A percentile compares a stretch with the other conserved stretches of the same genome.
These are phyloP conservation scores for Cyphomyrus plagiostoma DNA, from an alignment of 2,113 vertebrate species.

Conservation along the genomic window DNA sequence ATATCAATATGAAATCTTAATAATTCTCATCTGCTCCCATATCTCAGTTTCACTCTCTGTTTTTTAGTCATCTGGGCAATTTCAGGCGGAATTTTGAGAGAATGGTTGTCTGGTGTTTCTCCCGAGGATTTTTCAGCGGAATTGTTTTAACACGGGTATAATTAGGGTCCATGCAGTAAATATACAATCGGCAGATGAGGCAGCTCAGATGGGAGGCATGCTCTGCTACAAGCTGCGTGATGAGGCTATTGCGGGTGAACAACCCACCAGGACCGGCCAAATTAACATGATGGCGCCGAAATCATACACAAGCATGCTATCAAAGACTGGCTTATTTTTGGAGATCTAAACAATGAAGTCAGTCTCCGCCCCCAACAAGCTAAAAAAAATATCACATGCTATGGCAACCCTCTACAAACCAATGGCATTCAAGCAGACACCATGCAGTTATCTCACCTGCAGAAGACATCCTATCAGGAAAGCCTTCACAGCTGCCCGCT, in stretches of 20 bases:
- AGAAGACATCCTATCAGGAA: background rate
- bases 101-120: background rate
- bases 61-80: background rate
- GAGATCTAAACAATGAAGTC: background rate
- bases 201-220: background rate
- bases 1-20: background rate
- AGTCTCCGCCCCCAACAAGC: background rate
- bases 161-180: background rate
- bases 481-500: background rate
- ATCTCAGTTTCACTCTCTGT: background rate
- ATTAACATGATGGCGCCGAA: background rate
- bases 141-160: background rate
- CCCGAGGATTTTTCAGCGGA: background rate
- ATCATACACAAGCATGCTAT: background rate
- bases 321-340: background rate
- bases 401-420: background rate
- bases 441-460: background rate
- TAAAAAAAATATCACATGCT: background rate
- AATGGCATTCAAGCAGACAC: background rate
- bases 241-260: background rate
- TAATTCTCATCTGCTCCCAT: background rate
- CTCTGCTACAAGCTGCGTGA: background rate
- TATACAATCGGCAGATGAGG: background rate
- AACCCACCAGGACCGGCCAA: background rate
- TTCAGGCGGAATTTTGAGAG: background rate